A percentile compares a stretch with the other conserved stretches of the same genome.
phyloP scores from a whole-genome alignment of 2,888 invertebrate species.

The Lucinisca nassula region DNA sequence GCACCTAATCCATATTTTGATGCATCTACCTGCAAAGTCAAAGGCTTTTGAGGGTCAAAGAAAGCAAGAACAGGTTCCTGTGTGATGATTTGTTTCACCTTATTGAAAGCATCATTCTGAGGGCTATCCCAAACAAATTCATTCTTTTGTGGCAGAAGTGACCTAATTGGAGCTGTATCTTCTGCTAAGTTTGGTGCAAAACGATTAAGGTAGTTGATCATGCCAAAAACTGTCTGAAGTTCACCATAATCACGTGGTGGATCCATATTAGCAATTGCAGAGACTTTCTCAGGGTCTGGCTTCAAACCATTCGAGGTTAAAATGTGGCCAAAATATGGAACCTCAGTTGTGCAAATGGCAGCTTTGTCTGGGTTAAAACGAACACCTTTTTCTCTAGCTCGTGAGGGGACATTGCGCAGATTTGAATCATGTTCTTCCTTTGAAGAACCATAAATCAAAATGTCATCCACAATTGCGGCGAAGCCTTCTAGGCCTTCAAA shows the following conservation, averaged over 20 bases:
- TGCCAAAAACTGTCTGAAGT: slow-evolving; percentile 57
- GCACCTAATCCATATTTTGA: slow-evolving; percentile 47
- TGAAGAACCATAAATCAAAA: slow-evolving; percentile 38
- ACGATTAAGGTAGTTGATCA: slow-evolving; percentile 42
- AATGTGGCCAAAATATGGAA: slow-evolving; percentile 56
- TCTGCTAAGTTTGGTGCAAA: slow-evolving; percentile 56
- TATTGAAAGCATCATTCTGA: slow-evolving; percentile 14
- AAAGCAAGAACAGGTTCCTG: slow-evolving; percentile 10
- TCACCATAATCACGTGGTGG: slow-evolving; percentile 15
- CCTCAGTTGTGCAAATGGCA: slow-evolving; percentile 29
- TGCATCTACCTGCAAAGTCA: slow-evolving; percentile 32
- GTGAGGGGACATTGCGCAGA: slow-evolving; percentile 26
- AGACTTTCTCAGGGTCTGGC: slow-evolving; percentile 50
- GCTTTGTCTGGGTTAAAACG: slow-evolving; percentile 55
- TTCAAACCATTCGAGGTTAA: slow-evolving; percentile 36
- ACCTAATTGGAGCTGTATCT: slow-evolving; percentile 24
- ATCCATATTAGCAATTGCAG: slow-evolving; percentile 38
- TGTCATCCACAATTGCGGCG: slow-evolving; percentile 50
- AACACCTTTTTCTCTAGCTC: slow-evolving; percentile 16
- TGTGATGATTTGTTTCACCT: slow-evolving; percentile 22
- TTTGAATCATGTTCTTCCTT: slow-evolving; percentile 44
- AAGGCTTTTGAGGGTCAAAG: neutral
- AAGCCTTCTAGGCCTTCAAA: slow-evolving; percentile 51
- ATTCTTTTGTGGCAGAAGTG: slow-evolving; percentile 12
- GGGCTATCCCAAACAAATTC: slow-evolving; percentile 29